phyloP scores from a whole-genome alignment of 2,888 invertebrate genomes.

The Chrysotoxum bicinctum region DNA sequence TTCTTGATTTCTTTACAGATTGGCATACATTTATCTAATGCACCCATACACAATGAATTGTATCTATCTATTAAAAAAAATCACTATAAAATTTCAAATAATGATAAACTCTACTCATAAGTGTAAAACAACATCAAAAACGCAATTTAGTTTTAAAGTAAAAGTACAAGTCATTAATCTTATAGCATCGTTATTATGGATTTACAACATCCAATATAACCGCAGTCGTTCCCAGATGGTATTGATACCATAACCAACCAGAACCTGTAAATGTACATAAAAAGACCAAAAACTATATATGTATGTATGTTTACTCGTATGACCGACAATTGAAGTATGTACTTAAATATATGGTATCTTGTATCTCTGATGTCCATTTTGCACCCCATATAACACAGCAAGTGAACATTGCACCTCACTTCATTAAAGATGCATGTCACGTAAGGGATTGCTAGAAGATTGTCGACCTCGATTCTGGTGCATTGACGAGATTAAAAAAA shows the following conservation, averaged over 20 bases:
- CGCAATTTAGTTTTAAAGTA: neutral
- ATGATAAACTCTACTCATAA: too few species aligned
- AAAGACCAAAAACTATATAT: neutral
- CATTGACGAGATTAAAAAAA: slow-evolving; percentile 44
- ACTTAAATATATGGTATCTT: slow-evolving; percentile 13
- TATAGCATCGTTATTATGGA: slow-evolving; percentile 1
- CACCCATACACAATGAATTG: neutral
- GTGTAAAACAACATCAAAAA: slow-evolving; percentile 1
- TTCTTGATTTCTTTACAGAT: too few species aligned
- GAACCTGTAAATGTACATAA: neutral
- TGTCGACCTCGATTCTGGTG: slow-evolving; percentile 65
- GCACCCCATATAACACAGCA: slow-evolving; percentile 30
- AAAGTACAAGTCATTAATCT: neutral
- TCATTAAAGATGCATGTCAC: slow-evolving; percentile 68
- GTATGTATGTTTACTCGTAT: neutral
- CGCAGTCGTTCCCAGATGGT: neutral
- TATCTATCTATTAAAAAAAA: neutral
- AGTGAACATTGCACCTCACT: slow-evolving; percentile 55
- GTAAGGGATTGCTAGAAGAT: slow-evolving; percentile 64
- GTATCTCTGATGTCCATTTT: slow-evolving; percentile 61
- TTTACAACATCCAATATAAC: slow-evolving; percentile 3
- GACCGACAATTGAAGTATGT: slow-evolving; percentile 37
- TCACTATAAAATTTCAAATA: too few species aligned
- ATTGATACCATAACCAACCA: neutral
- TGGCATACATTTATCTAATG: too few species aligned